phyloP scores from a whole-genome alignment of 1,140 invertebrate species.

The Rhagoletis pomonella region DNA sequence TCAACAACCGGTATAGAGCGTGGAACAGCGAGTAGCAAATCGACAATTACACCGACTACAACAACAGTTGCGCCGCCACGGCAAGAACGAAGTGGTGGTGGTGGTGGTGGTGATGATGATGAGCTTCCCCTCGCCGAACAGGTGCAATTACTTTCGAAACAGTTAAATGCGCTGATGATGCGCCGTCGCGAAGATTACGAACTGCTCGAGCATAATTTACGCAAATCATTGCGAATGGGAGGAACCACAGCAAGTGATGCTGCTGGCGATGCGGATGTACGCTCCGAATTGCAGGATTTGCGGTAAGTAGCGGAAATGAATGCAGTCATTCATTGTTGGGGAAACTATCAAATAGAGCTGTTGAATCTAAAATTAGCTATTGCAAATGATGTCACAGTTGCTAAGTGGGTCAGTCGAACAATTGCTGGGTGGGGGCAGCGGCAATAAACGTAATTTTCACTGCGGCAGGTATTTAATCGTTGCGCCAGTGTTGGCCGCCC shows the following conservation, averaged over 20 bases:
- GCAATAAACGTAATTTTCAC: too few relatives aligned
- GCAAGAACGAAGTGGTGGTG: not conserved
- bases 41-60: conserved; percentile 50
- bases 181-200: conserved; percentile 80
- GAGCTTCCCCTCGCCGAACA: conserved; percentile 68
- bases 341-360: too few relatives aligned
- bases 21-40: conserved; percentile 37
- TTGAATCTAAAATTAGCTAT: not conserved
- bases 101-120: too few relatives aligned
- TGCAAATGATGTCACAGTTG: too few relatives aligned
- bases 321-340: not conserved
- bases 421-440: not conserved
- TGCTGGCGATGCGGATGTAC: conserved; percentile 67
- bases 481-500: too few relatives aligned
- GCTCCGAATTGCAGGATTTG: conserved; percentile 70
- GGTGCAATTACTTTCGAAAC: conserved; percentile 78
- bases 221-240: conserved; percentile 71
- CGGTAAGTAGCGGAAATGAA: conserved; percentile 63
- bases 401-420: not conserved
- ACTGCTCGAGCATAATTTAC: conserved; percentile 78
- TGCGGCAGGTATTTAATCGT: too few relatives aligned
- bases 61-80: conserved; percentile 17
- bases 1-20: too few relatives aligned
- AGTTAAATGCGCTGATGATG: conserved; percentile 78
- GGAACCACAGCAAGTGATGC: conserved; percentile 61